These are phyloP conservation scores for Zosterops pallidus DNA, from an alignment of 2,113 vertebrate genomes.

Conservation along the genomic window DNA sequence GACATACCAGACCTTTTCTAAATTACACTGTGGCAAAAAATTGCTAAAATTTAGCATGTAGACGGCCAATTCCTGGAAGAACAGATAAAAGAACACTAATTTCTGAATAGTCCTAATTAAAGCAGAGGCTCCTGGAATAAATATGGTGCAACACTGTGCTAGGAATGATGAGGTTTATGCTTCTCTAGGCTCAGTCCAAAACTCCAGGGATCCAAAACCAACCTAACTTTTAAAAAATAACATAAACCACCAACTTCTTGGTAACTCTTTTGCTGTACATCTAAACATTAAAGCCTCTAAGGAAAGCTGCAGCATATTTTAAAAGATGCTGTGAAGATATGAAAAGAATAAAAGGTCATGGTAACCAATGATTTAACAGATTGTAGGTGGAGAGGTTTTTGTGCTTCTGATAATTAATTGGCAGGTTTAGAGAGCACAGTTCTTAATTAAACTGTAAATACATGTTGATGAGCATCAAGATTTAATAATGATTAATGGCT, in stretches of 20 bases:
- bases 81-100: neutral
- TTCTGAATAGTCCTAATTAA: neutral
- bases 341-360: conserved; percentile 68
- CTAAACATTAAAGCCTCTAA: conserved; percentile 50
- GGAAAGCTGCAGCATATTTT: conserved; percentile 65
- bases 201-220: conserved; percentile 27
- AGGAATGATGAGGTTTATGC: neutral
- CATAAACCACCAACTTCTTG: conserved; percentile 34
- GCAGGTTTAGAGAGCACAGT: conserved; percentile 61
- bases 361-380: conserved; percentile 51
- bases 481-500: conserved; percentile 49
- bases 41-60: neutral
- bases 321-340: conserved; percentile 65
- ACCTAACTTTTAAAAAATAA: conserved; percentile 46
- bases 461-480: conserved; percentile 24
- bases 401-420: conserved; percentile 70
- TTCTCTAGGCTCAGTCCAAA: conserved; percentile 22
- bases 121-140: neutral
- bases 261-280: conserved; percentile 48
- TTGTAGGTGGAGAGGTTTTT: conserved; percentile 48
- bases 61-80: neutral
- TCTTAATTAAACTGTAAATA: conserved; percentile 68
- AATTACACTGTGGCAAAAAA: neutral
- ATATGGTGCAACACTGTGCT: neutral
- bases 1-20: neutral